phyloP scores from a whole-genome alignment of 2,888 invertebrate genomes.

The Leuctra nigra region DNA sequence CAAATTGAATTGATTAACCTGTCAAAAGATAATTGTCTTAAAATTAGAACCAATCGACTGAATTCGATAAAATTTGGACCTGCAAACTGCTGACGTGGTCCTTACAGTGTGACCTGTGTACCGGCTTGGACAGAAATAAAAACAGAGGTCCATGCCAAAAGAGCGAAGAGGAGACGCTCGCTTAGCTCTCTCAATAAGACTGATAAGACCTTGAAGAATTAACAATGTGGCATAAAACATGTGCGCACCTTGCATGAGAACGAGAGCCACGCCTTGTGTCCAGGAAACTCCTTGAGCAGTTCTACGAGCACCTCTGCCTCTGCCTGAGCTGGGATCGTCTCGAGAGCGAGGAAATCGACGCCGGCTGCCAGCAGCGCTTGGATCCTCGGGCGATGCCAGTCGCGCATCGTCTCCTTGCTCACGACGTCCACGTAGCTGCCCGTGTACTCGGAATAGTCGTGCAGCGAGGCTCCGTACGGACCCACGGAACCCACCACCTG shows the following conservation, averaged over 20 bases:
- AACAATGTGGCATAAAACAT: too few relatives aligned
- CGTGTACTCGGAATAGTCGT: constrained; percentile 91
- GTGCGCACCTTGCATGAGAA: constrained; percentile 74
- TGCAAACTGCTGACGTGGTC: too few relatives aligned
- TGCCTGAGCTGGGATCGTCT: constrained; percentile 80
- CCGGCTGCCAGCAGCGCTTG: constrained; percentile 71
- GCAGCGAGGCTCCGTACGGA: constrained; percentile 84
- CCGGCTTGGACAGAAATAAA: too few relatives aligned
- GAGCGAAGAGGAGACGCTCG: too few relatives aligned
- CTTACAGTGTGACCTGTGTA: too few relatives aligned
- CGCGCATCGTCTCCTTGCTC: constrained; percentile 53
- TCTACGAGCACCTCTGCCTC: constrained; percentile 81
- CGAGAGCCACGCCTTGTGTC: constrained; percentile 75
- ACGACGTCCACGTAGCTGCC: constrained; percentile 70
- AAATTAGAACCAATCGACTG: too few relatives aligned
- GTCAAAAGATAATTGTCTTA: too few relatives aligned
- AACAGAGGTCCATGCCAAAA: too few relatives aligned
- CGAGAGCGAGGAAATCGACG: constrained; percentile 79
- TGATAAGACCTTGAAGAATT: too few relatives aligned
- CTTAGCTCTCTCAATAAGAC: too few relatives aligned
- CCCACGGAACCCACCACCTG: constrained; percentile 84
- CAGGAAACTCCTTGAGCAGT: constrained; percentile 70
- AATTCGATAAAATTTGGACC: too few relatives aligned
- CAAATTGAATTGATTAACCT: too few relatives aligned
- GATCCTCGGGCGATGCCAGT: constrained; percentile 82